Base-by-base conservation (phyloP, 2,888 invertebrate species). In the Idaea biselata region DNA sequence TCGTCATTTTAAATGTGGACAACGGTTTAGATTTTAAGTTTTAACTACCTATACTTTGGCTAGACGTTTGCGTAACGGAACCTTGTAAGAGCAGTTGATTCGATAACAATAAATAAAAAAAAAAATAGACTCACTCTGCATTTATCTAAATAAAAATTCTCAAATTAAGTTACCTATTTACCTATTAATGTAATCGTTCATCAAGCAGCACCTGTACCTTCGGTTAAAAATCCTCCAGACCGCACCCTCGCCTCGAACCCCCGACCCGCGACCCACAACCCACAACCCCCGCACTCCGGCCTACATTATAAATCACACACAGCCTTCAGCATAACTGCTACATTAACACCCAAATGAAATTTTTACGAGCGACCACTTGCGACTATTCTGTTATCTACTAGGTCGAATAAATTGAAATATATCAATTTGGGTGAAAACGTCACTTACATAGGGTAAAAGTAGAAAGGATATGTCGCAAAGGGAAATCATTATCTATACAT, bases 261-360 rank as follows among this genome's bases (percentile, higher is more conserved):
- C 44, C 8, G 14, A 11, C 44, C 44, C 8, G 14, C 14, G 11
- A 44, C 44, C 44, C 44, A 14, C 44, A 14, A 44, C 44, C 44
- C 44, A 14, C 44, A 14, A 44, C 44, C 44, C 44, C 14, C 14
- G 44, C 14, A 44, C 44, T 44, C 44, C 44, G 14, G 8, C 44
- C 14, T 44, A 44, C 44, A 44, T 44, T 44, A 44, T 44, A 44
- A 44, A 44, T 44, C 44, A 44, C 44, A 44, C 44, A 44, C 44
- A 44, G 44, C 44, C 44, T 44, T 44, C 44, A 44, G 14, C 44
- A 44, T 44, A 44, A 44, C 44, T 44, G 44, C 44, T 44, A 44
- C 44, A 44, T 44, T 44, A 44, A 44, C 44, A 44, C 44, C 44
- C 44, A 44, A 44, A 44, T 44, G 44, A 44, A 44, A 44, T 44